A percentile compares a stretch with the other conserved stretches of the same genome.
These are phyloP conservation scores for Saimiri boliviensis DNA, from an alignment of 2,113 vertebrate genomes.

Conservation along the genomic window DNA sequence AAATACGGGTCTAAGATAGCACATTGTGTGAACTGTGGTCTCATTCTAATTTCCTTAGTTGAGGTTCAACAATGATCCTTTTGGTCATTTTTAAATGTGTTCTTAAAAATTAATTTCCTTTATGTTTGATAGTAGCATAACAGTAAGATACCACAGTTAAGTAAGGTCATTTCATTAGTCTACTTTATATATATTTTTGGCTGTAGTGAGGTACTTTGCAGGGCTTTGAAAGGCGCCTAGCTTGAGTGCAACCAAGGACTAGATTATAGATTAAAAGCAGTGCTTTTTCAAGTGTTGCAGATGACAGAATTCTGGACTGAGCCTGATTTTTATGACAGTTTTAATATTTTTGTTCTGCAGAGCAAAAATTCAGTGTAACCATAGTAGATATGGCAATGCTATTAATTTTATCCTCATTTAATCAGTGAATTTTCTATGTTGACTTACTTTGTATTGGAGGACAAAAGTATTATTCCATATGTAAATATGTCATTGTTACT, in stretches of 20 bases:
- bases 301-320: not conserved
- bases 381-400: not conserved
- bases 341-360: slow-evolving; percentile 40
- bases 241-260: slow-evolving; percentile 12
- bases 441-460: not conserved
- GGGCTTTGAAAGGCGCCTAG: slow-evolving; percentile 23
- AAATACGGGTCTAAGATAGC: slow-evolving; percentile 35
- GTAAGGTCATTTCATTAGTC: slow-evolving; percentile 58
- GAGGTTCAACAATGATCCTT: slow-evolving; percentile 59
- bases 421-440: not conserved
- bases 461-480: not conserved
- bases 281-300: not conserved
- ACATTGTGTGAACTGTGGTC: slow-evolving; percentile 18
- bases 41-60: slow-evolving; percentile 70
- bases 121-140: slow-evolving; percentile 51
- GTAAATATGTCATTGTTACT: not conserved
- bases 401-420: not conserved
- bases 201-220: not conserved
- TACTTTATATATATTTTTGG: not conserved
- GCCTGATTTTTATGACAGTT: not conserved
- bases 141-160: slow-evolving; percentile 53
- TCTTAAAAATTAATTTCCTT: slow-evolving; percentile 79
- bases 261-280: not conserved
- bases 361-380: not conserved
- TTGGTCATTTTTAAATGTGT: slow-evolving; percentile 70